A percentile compares a stretch with the other conserved stretches of the same genome.
Conservation (phyloP, 1,140 invertebrate species). For the Hycleus cichorii region DNA sequence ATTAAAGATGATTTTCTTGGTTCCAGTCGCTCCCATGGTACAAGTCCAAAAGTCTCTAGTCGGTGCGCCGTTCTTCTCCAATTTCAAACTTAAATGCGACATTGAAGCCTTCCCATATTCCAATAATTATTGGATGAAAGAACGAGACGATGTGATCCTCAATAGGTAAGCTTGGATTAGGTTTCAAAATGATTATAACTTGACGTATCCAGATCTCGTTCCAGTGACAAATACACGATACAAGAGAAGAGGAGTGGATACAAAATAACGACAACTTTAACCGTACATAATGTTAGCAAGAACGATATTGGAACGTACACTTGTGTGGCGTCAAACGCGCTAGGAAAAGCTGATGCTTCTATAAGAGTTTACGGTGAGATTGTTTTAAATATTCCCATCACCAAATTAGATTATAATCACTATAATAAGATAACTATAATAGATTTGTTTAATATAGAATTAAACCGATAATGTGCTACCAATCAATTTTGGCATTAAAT, state of each 20-base stretch:
- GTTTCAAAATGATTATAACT: neutral
- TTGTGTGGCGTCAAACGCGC: slow-evolving; percentile 63
- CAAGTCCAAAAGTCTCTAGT: slow-evolving; percentile 45
- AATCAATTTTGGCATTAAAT: no score
- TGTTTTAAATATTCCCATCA: neutral
- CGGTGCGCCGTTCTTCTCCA: slow-evolving; percentile 44
- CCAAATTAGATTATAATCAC: no score
- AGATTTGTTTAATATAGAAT: no score
- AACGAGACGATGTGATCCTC: slow-evolving; percentile 46
- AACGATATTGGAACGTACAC: slow-evolving; percentile 64
- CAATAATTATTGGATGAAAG: slow-evolving; percentile 48
- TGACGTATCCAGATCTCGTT: slow-evolving; percentile 11
- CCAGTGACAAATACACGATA: slow-evolving; percentile 51
- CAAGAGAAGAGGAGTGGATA: slow-evolving; percentile 49
- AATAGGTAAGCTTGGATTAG: slow-evolving; percentile 37
- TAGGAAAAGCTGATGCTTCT: slow-evolving; percentile 60
- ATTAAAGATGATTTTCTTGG: slow-evolving; percentile 1
- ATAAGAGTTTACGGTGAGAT: slow-evolving; percentile 61
- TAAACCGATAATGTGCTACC: no score
- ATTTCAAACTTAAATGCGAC: slow-evolving; percentile 45
- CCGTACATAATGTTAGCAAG: slow-evolving; percentile 54
- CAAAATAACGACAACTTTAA: slow-evolving; percentile 56
- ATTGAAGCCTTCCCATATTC: slow-evolving; percentile 47
- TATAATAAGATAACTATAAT: no score
- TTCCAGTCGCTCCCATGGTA: slow-evolving; percentile 45